A percentile compares a stretch with the other conserved stretches of the same genome.
phyloP scores from a whole-genome alignment of 2,888 invertebrate species.

The Hirtodrosophila duncani region DNA sequence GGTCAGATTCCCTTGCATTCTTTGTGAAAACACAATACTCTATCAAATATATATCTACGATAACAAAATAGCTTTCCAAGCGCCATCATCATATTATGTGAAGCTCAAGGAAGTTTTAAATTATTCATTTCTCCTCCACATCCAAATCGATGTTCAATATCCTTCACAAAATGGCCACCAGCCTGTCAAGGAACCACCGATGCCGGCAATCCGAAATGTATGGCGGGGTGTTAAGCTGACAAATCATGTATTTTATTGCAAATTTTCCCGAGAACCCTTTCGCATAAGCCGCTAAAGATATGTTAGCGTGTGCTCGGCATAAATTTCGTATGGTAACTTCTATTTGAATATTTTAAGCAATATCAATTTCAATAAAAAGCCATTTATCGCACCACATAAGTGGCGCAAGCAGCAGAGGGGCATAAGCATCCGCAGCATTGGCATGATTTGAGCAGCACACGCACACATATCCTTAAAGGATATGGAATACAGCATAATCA shows the following conservation, averaged over 20 bases:
- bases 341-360: conserved; percentile 69
- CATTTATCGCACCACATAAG: conserved; percentile 75
- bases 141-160: too few species aligned
- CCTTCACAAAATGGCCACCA: conserved; percentile 21
- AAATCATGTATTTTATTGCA: conserved; percentile 76
- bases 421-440: too few species aligned
- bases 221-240: conserved; percentile 75
- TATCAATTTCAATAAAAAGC: conserved; percentile 78
- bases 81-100: too few species aligned
- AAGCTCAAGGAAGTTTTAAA: too few species aligned
- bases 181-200: conserved; percentile 27
- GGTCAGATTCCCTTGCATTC: too few species aligned
- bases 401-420: too few species aligned
- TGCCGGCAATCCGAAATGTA: conserved; percentile 27
- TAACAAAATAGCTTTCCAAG: too few species aligned
- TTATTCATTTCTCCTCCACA: too few species aligned
- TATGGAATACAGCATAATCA: conserved; percentile 55
- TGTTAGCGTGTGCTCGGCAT: conserved; percentile 11
- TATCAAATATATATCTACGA: too few species aligned
- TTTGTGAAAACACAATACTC: too few species aligned
- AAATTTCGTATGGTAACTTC: conserved; percentile 19
- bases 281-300: not conserved
- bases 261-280: conserved; percentile 46
- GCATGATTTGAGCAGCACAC: conserved; percentile 31
- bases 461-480: conserved; percentile 50